Conservation (phyloP, 2,888 invertebrate species). For the Drosophila lacicola region DNA sequence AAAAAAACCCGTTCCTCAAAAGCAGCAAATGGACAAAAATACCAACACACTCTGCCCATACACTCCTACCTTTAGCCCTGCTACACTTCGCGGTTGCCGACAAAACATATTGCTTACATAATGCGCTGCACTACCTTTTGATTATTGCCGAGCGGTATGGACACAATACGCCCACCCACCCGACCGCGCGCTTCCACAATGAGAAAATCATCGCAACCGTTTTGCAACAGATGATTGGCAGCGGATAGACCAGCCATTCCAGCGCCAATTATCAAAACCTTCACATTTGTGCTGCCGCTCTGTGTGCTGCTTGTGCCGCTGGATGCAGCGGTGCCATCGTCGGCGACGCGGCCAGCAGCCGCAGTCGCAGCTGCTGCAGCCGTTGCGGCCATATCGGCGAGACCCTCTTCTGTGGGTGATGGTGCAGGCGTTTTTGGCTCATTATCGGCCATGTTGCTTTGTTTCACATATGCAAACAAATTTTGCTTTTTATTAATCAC, state of each 20-base stretch:
- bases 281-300: conserved; percentile 85
- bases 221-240: conserved; percentile 92
- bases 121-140: conserved; percentile 83
- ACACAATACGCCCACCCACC: conserved; percentile 93
- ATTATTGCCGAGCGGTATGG: conserved; percentile 88
- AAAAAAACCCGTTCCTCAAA: conserved; percentile 17
- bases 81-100: not conserved
- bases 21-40: conserved; percentile 29
- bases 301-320: conserved; percentile 34
- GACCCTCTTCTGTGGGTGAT: conserved; percentile 77
- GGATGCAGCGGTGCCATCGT: conserved; percentile 39
- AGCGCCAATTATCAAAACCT: conserved; percentile 93
- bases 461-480: conserved; percentile 50
- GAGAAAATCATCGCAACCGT: conserved; percentile 91
- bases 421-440: conserved; percentile 74
- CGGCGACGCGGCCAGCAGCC: conserved; percentile 20
- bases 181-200: conserved; percentile 92
- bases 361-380: conserved; percentile 32
- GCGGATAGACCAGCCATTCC: conserved; percentile 93
- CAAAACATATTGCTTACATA: conserved; percentile 59
- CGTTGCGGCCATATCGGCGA: conserved; percentile 47
- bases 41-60: conserved; percentile 6
- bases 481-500: conserved; percentile 21
- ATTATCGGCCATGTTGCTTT: conserved; percentile 70
- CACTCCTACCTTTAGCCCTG: not conserved